Conservation (phyloP, 2,888 invertebrate species). For the Keiferia lycopersicella region DNA sequence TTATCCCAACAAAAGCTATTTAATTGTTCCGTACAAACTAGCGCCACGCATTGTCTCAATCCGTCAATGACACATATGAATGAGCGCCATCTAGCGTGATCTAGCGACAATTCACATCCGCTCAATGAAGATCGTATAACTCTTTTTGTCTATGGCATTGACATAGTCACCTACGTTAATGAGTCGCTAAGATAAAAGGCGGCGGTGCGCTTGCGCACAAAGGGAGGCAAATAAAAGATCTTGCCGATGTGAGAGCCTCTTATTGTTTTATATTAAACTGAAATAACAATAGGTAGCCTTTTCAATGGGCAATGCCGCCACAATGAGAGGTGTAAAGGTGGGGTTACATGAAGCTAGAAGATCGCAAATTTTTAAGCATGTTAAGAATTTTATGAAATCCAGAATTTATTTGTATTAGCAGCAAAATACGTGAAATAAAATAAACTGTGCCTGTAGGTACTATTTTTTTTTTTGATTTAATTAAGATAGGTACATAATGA, state of each 20-base stretch:
- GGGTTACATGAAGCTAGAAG: constrained; percentile 50
- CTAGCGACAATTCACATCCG: constrained; percentile 16
- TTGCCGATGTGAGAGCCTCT: constrained; percentile 61
- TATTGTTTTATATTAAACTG: constrained; percentile 80
- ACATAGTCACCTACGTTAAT: constrained; percentile 58
- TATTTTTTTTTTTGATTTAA: too few species aligned
- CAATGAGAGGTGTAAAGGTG: constrained; percentile 58
- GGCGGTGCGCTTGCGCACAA: constrained; percentile 60
- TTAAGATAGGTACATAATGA: too few species aligned
- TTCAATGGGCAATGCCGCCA: constrained; percentile 78
- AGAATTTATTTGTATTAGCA: too few species aligned
- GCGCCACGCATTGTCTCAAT: constrained; percentile 7
- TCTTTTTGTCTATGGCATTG: constrained; percentile 22
- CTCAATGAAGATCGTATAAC: constrained; percentile 16
- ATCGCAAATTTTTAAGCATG: not conserved
- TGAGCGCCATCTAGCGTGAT: constrained; percentile 12
- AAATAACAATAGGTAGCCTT: constrained; percentile 80
- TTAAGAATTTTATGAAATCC: not conserved
- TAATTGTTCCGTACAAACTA: constrained; percentile 10
- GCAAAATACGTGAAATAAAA: too few species aligned
- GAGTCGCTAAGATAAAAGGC: constrained; percentile 71
- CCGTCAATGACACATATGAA: constrained; percentile 22
- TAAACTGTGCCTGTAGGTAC: too few species aligned
- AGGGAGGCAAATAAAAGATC: constrained; percentile 73
- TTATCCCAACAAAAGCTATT: constrained; percentile 5